phyloP scores from a whole-genome alignment of 2,888 invertebrate species.

The Anodontia alba region DNA sequence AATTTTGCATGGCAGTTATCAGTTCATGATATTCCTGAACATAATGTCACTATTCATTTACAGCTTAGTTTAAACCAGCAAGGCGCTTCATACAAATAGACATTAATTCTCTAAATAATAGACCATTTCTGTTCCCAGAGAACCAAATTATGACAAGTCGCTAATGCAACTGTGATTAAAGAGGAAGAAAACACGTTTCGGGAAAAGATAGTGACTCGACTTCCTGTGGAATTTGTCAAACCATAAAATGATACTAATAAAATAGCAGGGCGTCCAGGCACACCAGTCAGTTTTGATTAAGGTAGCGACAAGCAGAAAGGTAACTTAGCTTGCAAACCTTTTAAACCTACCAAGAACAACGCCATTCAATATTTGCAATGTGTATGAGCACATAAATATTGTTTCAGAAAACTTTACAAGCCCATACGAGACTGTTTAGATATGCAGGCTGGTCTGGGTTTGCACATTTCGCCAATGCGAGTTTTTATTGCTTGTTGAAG shows the following conservation, averaged over 20 bases:
- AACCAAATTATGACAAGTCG: constrained; percentile 5
- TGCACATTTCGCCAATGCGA: no score
- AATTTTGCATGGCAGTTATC: no score
- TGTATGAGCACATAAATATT: no score
- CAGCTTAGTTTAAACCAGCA: neutral
- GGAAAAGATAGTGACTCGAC: neutral
- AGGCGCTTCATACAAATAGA: constrained; percentile 10
- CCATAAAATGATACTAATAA: constrained; percentile 12
- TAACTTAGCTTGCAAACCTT: no score
- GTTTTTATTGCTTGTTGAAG: no score
- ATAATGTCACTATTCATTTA: no score
- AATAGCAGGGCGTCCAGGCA: neutral
- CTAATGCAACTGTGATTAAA: neutral
- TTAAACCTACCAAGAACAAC: no score
- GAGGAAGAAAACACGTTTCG: constrained; percentile 4
- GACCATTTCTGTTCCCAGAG: neutral
- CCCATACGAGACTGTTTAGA: no score
- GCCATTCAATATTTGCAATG: no score
- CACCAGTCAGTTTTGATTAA: neutral
- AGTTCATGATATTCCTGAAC: no score
- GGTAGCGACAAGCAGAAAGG: neutral
- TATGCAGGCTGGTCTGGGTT: no score
- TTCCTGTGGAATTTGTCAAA: constrained; percentile 12
- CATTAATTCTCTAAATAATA: neutral
- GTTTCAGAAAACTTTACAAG: no score